Percentiles rank a stretch among this genome's conserved stretches.
Conservation (phyloP, 2,113 vertebrate species). For the Triplophysa rosa region DNA sequence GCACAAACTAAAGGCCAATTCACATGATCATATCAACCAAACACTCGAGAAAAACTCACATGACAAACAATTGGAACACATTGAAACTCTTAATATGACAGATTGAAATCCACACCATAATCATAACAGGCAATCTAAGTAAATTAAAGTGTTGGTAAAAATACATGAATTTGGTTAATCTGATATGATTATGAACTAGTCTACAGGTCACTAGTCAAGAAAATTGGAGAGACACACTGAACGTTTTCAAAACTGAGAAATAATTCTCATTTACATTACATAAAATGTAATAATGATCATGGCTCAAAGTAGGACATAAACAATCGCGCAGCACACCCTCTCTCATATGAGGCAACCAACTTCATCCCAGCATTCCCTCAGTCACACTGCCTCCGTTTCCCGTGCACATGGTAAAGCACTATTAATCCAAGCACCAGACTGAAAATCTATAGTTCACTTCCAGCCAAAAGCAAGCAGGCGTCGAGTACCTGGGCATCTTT, state of each 20-base stretch:
- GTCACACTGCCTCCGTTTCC: not conserved
- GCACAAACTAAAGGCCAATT: not conserved
- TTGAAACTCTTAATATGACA: too few species aligned
- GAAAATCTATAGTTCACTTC: not conserved
- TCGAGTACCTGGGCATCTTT: slow-evolving; percentile 74
- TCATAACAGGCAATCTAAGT: too few species aligned
- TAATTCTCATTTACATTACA: not conserved
- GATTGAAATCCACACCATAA: too few species aligned
- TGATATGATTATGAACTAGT: too few species aligned
- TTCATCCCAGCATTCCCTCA: not conserved
- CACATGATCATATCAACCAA: not conserved
- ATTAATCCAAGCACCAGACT: not conserved
- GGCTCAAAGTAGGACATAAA: not conserved
- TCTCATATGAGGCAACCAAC: not conserved
- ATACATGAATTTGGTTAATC: too few species aligned
- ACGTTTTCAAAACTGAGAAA: not conserved
- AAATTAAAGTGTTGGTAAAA: too few species aligned
- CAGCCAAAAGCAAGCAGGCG: slow-evolving; percentile 21
- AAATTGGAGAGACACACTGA: not conserved
- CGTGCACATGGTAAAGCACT: not conserved
- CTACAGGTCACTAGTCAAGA: too few species aligned
- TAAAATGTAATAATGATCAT: not conserved
- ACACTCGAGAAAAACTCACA: too few species aligned
- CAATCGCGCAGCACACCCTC: not conserved
- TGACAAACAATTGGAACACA: too few species aligned